Base-by-base conservation (phyloP, 2,888 invertebrate genomes). In the Lochmaea crataegi region DNA sequence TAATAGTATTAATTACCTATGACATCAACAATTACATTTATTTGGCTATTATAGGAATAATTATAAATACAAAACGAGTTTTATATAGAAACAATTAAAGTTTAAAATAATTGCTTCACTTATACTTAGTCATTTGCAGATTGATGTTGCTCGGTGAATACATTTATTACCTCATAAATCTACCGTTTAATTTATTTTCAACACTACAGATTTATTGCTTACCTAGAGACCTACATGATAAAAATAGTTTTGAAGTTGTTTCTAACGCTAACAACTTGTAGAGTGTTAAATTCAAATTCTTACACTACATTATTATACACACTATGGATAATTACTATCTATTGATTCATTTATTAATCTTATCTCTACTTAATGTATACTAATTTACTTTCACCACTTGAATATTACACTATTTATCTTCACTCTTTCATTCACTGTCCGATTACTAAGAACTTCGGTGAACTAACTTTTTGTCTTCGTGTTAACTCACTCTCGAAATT, bases 151-250 rank as follows among this genome's bases (percentile, higher is more conserved):
- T 26, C 51, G 38, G 51, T 68, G 48, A 61, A 61, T 16, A 45
- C 32, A 61, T 68, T 68, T 68, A 68, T 68, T 68, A 48, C 61
- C 61, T 18, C 68, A 32, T 68, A 68, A 68, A 68, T 68, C 26
- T 12, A 60, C 16, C n/a, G 38, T 42, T 48, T 51, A 16, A 68
- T 68, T 61, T 68, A 68, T 68, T 68, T 60, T 32, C 58, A 68
- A 61, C 61, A 68, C 60, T 68, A 60, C 38, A 60, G 48, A 68
- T 68, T 68, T 68, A 68, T 66, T 14, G 66, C 18, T 14, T 18
- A 56, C 56, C 66, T 51, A 51, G 38, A 68, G 60, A 60, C 60
- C 60, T 60, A 60, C n/a, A 60, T 7, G 32, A 38, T 60, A 60
- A 60, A 60, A 60, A 38, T 60, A 60, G 60, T 38, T 60, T 57